Base-by-base conservation (phyloP, 2,888 invertebrate genomes). In the Eupithecia insigniata region DNA sequence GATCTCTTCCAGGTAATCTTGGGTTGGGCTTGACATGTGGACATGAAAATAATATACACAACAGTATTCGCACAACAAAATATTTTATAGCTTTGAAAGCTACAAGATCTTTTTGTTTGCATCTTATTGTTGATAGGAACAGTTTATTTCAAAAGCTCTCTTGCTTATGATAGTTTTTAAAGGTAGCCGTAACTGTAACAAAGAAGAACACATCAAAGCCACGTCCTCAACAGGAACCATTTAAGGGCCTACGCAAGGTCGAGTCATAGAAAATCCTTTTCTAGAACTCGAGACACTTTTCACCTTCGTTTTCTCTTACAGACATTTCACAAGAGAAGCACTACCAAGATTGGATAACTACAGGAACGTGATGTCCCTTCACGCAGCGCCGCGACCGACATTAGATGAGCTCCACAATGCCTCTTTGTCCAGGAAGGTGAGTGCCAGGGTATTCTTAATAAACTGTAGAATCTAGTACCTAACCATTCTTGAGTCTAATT, bases 401-500 rank as follows among this genome's bases (percentile, higher is more conserved):
- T 91, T 98, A 75, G 98, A 98, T 87, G 98, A 98, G 90, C 95
- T 98, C 26, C 98, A 98, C 90, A 97, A 98, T 89, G 96, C 97
- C 71, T 97, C 97, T 18, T 89, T 97, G 46, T 96, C 96, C 39
- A 96, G 96, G 85, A 97, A 97, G 96, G 97, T 97, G 92, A 94
- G 95, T 85, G 22, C 77, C 58, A 71, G 51, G 32, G n/a, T 26
- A n/a, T 30, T 62, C 34, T 34, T n/a, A 34, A 0, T 61, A 32
- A 0, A 58, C 51, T 26, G 2, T 22, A 8, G 51, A 2, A 10
- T 5, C 32, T 32, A 32, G n/a, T n/a, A n/a, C n/a, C n/a, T n/a
- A n/a, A n/a, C n/a, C n/a, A n/a, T n/a, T n/a, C n/a, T n/a, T n/a
- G n/a, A n/a, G n/a, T n/a, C n/a, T n/a, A n/a, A n/a, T n/a, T n/a